Percentiles rank a stretch among this genome's conserved stretches.
These are phyloP conservation scores for Cacoxenus indagator DNA, from an alignment of 2,888 invertebrate species.

Conservation along the genomic window DNA sequence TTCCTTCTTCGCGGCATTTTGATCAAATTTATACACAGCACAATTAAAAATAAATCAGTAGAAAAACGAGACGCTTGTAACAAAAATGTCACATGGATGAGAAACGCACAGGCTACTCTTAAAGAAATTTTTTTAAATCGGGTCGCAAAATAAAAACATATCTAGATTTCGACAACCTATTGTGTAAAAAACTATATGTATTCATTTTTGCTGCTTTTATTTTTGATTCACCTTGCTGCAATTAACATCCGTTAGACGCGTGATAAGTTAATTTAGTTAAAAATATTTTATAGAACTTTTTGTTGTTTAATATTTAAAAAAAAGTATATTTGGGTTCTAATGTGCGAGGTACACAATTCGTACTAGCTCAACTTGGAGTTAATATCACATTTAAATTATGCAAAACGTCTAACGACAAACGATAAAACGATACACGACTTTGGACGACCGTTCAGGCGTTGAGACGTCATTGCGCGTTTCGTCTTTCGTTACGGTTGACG, in stretches of 20 bases:
- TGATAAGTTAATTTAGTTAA: not conserved
- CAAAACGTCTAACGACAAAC: not conserved
- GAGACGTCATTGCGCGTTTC: too few relatives aligned
- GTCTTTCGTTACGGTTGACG: too few relatives aligned
- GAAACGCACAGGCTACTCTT: too few relatives aligned
- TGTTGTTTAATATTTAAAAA: not conserved
- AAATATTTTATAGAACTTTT: not conserved
- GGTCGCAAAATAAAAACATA: too few relatives aligned
- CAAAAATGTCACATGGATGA: too few relatives aligned
- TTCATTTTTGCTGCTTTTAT: not conserved
- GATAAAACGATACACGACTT: not conserved
- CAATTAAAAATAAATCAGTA: too few relatives aligned
- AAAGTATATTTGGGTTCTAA: conserved; percentile 13
- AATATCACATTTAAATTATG: not conserved
- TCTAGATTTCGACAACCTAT: not conserved
- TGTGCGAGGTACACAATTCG: conserved; percentile 11
- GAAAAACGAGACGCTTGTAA: too few relatives aligned
- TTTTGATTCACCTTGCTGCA: not conserved
- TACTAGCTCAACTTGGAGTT: not conserved
- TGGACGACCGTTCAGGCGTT: too few relatives aligned
- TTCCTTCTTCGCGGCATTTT: too few relatives aligned
- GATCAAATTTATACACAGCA: too few relatives aligned
- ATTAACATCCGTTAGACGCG: not conserved
- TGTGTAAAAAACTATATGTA: conserved; percentile 14
- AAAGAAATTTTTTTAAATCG: too few relatives aligned